Evolutionary conservation across 2,888 invertebrate genomes (phyloP), one percentile per base, ranked within the genome.

Genomic region (Lasioglossum zephyrum): DNA sequence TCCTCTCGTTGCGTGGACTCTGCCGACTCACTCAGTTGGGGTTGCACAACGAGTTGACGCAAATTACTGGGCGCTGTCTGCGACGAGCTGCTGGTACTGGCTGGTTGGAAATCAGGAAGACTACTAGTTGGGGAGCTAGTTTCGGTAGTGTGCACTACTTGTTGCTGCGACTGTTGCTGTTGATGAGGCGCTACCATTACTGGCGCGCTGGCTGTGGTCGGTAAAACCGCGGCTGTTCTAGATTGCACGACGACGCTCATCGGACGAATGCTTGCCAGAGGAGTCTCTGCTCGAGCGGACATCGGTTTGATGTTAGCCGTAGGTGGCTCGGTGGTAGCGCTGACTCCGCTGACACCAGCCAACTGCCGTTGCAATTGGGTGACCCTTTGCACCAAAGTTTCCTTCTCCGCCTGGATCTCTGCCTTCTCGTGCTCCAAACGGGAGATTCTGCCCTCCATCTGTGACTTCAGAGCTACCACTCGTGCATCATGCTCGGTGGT

Each of bases 301-400:
- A 99, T 98, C 0, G 99, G 99, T 95, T 98, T 98, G 70, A 99
- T 99, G 94, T 99, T 99, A 8, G 99, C 99, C 0, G 98, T 99
- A 0, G 97, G 97, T 47, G 97, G 96, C 89, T 97, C 97, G 0
- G 95, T 95, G 4, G 95, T 95, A 2, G 95, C 95, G 89, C 96
- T 96, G 63, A 96, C 96, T 2, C 84, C 96, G 95, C 93, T 97
- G 95, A 91, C 97, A 96, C 87, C 97, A 96, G 91, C 97, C 96
- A 66, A 97, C 96, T 36, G 98, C 91, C 97, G 96, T 91, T 97
- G 97, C 78, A 97, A 93, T 93, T 97, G 96, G 81, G 96, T 96
- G 22, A 97, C 96, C 92, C 97, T 96, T 93, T 98, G 97, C 90
- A 96, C 96, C 70, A 98, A 95, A 0, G 97, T 96, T 92, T 98